Conservation (phyloP, 1,140 invertebrate species). For the Heterodera carotae region DNA sequence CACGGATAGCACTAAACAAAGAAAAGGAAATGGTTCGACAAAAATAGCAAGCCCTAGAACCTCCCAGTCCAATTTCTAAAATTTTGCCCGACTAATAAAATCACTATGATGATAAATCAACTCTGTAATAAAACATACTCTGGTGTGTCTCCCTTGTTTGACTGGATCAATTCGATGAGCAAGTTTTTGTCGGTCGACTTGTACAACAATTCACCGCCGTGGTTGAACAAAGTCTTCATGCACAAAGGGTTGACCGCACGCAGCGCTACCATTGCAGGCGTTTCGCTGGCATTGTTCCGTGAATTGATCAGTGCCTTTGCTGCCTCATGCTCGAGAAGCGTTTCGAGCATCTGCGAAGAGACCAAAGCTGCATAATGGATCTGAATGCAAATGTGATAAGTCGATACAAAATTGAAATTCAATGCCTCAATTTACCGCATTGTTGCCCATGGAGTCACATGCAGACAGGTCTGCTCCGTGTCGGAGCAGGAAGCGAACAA, state of each 20-base stretch:
- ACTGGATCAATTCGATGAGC: constrained; percentile 59
- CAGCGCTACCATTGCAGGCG: constrained; percentile 59
- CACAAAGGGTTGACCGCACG: constrained; percentile 61
- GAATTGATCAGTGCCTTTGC: constrained; percentile 56
- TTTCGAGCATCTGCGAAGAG: too few species aligned
- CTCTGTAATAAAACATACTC: too few species aligned
- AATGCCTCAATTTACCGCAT: constrained; percentile 28
- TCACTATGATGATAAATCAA: too few species aligned
- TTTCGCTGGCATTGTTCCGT: constrained; percentile 59
- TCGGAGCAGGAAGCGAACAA: constrained; percentile 52
- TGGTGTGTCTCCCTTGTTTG: constrained; percentile 58
- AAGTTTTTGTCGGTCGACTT: constrained; percentile 55
- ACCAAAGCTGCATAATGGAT: too few species aligned
- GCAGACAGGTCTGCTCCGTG: constrained; percentile 53
- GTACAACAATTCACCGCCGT: constrained; percentile 43
- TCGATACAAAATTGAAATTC: neutral
- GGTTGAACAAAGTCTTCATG: constrained; percentile 47
- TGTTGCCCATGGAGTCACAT: constrained; percentile 57
- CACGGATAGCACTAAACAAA: constrained; percentile 56
- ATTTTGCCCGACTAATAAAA: too few species aligned
- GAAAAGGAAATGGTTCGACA: neutral
- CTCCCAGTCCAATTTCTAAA: too few species aligned
- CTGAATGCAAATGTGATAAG: neutral
- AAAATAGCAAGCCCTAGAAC: too few species aligned
- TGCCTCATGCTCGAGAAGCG: too few species aligned